Evolutionary conservation across 2,888 invertebrate species (phyloP).

Genomic region (Macrophya alboannulata): DNA sequence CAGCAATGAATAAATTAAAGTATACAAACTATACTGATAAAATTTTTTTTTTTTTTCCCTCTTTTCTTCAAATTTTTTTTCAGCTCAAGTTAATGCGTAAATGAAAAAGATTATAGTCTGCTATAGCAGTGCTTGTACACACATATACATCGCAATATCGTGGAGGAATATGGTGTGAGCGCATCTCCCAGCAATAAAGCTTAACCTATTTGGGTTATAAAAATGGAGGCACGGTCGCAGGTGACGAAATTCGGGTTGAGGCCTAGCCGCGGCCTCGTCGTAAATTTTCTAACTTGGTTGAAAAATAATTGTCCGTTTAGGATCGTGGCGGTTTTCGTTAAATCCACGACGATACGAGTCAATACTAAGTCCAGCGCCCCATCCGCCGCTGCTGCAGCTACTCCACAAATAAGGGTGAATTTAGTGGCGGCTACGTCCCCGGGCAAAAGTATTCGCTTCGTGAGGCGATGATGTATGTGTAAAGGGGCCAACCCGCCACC

Average conservation of each 20-base stretch:
- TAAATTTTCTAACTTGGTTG: conserved; percentile 30
- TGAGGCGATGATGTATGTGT: conserved; percentile 20
- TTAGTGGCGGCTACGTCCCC: conserved; percentile 32
- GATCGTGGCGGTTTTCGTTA: background rate
- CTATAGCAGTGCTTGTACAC: too few species aligned
- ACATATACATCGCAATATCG: too few species aligned
- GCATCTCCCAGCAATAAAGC: background rate
- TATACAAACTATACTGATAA: background rate
- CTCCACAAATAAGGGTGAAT: conserved; percentile 43
- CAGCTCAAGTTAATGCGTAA: too few species aligned
- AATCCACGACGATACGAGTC: background rate
- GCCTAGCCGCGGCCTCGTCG: conserved; percentile 29
- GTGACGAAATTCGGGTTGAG: conserved; percentile 48
- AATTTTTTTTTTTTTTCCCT: background rate
- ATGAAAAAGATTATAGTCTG: too few species aligned
- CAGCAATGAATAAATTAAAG: background rate
- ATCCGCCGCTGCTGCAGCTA: background rate
- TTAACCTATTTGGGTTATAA: background rate
- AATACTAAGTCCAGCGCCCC: conserved; percentile 1
- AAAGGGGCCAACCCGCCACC: background rate
- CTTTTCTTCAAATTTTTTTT: background rate
- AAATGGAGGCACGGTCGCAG: background rate
- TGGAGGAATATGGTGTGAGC: too few species aligned
- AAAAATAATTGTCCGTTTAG: conserved; percentile 1
- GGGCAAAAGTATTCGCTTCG: conserved; percentile 9